phyloP scores from a whole-genome alignment of 1,140 invertebrate species.

The Ladona fulva region DNA sequence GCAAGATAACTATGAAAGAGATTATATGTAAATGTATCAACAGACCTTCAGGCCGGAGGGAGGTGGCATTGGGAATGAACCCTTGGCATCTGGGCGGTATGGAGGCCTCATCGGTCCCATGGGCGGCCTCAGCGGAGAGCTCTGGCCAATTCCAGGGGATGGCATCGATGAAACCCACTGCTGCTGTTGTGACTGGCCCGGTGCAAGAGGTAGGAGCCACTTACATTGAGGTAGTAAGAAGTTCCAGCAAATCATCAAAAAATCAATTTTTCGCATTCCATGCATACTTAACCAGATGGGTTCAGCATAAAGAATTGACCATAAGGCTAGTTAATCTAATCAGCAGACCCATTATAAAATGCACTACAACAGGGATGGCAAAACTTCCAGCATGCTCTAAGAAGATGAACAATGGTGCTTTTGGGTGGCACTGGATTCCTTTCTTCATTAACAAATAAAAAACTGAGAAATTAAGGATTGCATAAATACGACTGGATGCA shows the following conservation, averaged over 20 bases:
- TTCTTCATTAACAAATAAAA: no score
- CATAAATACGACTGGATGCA: no score
- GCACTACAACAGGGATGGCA: no score
- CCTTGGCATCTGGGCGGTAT: slow-evolving; percentile 35
- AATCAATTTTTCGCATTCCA: not conserved
- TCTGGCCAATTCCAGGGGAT: slow-evolving; percentile 33
- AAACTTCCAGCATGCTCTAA: no score
- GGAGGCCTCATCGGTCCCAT: slow-evolving; percentile 28
- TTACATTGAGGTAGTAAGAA: not conserved
- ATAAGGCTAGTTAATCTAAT: not conserved
- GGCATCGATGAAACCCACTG: slow-evolving; percentile 31
- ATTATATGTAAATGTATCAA: slow-evolving; percentile 16
- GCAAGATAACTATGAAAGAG: slow-evolving; percentile 14
- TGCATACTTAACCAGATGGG: not conserved
- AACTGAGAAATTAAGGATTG: no score
- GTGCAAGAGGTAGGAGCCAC: not conserved
- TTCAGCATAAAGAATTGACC: not conserved
- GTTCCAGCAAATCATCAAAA: slow-evolving; percentile 11
- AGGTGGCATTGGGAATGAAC: slow-evolving; percentile 33
- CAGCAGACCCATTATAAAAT: not conserved
- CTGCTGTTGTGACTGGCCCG: slow-evolving; percentile 27
- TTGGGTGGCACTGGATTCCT: no score
- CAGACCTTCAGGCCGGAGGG: slow-evolving; percentile 31
- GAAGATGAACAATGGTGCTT: no score
- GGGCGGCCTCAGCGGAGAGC: slow-evolving; percentile 33